Base-by-base conservation (phyloP, 2,888 invertebrate species). In the Lycia hirtaria region DNA sequence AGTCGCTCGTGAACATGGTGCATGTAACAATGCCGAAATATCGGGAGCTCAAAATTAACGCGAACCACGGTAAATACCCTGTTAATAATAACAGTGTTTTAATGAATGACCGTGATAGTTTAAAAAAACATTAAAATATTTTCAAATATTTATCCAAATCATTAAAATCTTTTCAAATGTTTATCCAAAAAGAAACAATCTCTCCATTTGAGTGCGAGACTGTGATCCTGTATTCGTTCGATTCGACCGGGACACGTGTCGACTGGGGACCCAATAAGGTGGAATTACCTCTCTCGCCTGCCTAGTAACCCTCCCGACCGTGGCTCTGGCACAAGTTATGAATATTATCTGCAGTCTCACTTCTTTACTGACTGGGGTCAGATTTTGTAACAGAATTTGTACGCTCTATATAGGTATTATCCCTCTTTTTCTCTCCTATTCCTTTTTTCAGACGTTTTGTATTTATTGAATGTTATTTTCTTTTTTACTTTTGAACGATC, bases 181-280 rank as follows among this genome's bases (percentile, higher is more conserved):
- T n/a, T n/a, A n/a, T n/a, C n/a, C n/a, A n/a, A n/a, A 28, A 35
- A 24, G 24, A 50, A 37, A 56, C 41, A 51, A 19, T 64, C 63
- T 71, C 55, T 51, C 44, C 54, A 56, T 73, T 75, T 71, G 55
- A 65, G 56, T 59, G 56, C 67, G 62, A 68, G 65, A 62, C 61
- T 45, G 69, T 65, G 62, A 74, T 79, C 72, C 72, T 73, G 77
- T 80, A 83, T 83, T 83, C 79, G 82, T 65, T 82, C 44, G 44
- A 20, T 62, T 67, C 65, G 50, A 71, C 61, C 72, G 67, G 69
- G 72, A 78, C 74, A 80, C 74, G 73, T 78, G 79, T 80, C 70
- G 72, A 72, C 72, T 76, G 75, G 71, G 72, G 72, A 76, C 75
- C 71, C 76, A 78, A 83, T 81, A 80, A 80, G 74, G 69, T 75